Percentiles rank a stretch among this genome's conserved stretches.
These are phyloP conservation scores for Drosophila virilis DNA, from an alignment of 1,140 invertebrate species.

Conservation along the genomic window DNA sequence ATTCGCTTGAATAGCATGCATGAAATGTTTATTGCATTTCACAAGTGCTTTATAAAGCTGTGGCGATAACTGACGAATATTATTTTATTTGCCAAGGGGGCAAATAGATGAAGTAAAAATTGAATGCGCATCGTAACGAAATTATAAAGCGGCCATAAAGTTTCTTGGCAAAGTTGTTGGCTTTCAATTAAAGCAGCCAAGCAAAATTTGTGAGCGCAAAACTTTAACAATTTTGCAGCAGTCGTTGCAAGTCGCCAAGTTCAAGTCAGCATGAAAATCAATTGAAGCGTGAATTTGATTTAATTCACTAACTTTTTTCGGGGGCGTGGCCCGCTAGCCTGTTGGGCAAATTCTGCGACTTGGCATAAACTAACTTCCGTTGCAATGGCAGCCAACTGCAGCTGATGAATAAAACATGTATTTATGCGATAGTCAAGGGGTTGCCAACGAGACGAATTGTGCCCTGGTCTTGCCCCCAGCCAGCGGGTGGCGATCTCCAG, in stretches of 20 bases:
- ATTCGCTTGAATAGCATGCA: slow-evolving; percentile 52
- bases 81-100: slow-evolving; percentile 10
- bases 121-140: slow-evolving; percentile 2
- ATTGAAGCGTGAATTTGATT: slow-evolving; percentile 67
- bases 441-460: not conserved
- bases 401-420: slow-evolving; percentile 68
- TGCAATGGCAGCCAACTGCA: slow-evolving; percentile 59
- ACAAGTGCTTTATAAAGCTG: slow-evolving; percentile 35
- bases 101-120: slow-evolving; percentile 6
- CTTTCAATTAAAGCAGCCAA: slow-evolving; percentile 57
- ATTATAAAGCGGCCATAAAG: slow-evolving; percentile 39
- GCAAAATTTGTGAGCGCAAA: slow-evolving; percentile 40
- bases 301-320: slow-evolving; percentile 54
- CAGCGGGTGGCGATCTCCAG: not conserved
- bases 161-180: slow-evolving; percentile 35
- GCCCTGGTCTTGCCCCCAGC: not conserved
- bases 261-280: slow-evolving; percentile 54
- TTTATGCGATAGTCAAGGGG: slow-evolving; percentile 53
- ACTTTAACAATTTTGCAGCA: slow-evolving; percentile 47
- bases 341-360: slow-evolving; percentile 53
- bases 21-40: slow-evolving; percentile 67
- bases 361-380: slow-evolving; percentile 66
- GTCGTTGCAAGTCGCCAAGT: slow-evolving; percentile 16
- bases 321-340: slow-evolving; percentile 31
- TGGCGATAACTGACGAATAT: slow-evolving; percentile 40